Evolutionary conservation across 2,797 vertebrate species (phyloP), one percentile per base, ranked within the genome.

Genomic region (Phaenicophaeus curvirostris): DNA sequence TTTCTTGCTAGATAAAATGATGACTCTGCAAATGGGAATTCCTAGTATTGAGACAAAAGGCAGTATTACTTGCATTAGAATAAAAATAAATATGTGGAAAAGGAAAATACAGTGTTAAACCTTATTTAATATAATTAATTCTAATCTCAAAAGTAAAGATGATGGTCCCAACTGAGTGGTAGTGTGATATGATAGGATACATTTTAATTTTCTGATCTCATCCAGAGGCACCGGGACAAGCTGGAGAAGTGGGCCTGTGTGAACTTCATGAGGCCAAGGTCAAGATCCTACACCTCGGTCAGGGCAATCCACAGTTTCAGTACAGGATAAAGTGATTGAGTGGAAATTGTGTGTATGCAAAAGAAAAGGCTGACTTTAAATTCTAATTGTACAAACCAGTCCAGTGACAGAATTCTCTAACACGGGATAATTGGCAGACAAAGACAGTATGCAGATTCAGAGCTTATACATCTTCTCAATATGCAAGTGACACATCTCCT

Each of bases 121-220:
- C 6, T 71, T 58, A 62, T 5, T 9, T 21, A 24, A 23, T 46
- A 16, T 37, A 35, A 25, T 53, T 61, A 68, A 55, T 66, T 81
- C 17, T 71, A 46, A 53, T 44, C 28, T 48, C 12, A 55, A 55
- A 75, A 51, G 63, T 8, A 37, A 41, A 8, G 16, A 37, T 6
- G 68, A 25, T 24, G 5, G 4, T 72, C 25, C 8, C 18, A 73
- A 5, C 2, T 48, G 20, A 46, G 18, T 35, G 6, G 11, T 50
- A n/a, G 3, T 33, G 3, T 44, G 27, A 35, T 2, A 2, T 54
- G 9, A 62, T 15, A 73, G 4, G 8, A 37, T 21, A n/a, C 2
- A 13, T 81, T 87, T 62, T 54, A 51, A 62, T 2, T 28, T 25
- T 42, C 21, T 55, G 7, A 16, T 41, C 42, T 42, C 42, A 42